Percentiles rank a stretch among this genome's conserved stretches.
phyloP scores from a whole-genome alignment of 2,888 invertebrate species.

The Chydorus sphaericus region DNA sequence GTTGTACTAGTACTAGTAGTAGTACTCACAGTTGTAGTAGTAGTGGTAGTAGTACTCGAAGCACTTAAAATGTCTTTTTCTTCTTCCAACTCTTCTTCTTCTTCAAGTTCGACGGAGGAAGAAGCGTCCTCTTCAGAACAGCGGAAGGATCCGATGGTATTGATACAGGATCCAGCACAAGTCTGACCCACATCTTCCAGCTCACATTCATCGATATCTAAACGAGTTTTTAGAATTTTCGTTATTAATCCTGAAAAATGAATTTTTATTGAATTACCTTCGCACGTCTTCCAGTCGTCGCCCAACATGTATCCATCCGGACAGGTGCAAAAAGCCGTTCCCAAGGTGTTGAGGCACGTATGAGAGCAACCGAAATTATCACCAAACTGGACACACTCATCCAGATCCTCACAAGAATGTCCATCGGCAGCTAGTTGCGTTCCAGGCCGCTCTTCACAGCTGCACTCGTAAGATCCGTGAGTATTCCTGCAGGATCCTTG shows the following conservation, averaged over 20 bases:
- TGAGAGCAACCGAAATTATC: slow-evolving; percentile 34
- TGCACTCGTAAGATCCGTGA: slow-evolving; percentile 41
- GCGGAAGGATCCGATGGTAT: slow-evolving; percentile 26
- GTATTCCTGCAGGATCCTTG: slow-evolving; percentile 44
- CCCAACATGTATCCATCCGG: slow-evolving; percentile 33
- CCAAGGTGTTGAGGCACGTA: slow-evolving; percentile 34
- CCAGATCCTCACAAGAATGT: slow-evolving; percentile 40
- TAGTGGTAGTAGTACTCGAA: not conserved
- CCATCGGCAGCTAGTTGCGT: slow-evolving; percentile 40
- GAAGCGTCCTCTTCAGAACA: slow-evolving; percentile 19
- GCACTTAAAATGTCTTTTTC: not conserved
- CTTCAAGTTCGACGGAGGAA: not conserved
- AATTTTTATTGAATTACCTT: not conserved
- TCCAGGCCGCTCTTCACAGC: slow-evolving; percentile 41
- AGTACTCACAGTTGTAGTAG: not conserved
- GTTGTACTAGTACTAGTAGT: not conserved
- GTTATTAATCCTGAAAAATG: not conserved
- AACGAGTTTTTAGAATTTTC: not conserved
- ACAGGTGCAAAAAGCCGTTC: slow-evolving; percentile 39
- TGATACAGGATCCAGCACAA: slow-evolving; percentile 27
- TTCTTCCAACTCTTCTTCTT: not conserved
- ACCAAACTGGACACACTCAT: slow-evolving; percentile 33
- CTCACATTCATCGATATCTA: slow-evolving; percentile 30
- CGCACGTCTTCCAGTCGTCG: slow-evolving; percentile 25
- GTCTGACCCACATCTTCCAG: slow-evolving; percentile 15